phyloP scores from a whole-genome alignment of 2,797 vertebrate species.

The Staurois parvus region DNA sequence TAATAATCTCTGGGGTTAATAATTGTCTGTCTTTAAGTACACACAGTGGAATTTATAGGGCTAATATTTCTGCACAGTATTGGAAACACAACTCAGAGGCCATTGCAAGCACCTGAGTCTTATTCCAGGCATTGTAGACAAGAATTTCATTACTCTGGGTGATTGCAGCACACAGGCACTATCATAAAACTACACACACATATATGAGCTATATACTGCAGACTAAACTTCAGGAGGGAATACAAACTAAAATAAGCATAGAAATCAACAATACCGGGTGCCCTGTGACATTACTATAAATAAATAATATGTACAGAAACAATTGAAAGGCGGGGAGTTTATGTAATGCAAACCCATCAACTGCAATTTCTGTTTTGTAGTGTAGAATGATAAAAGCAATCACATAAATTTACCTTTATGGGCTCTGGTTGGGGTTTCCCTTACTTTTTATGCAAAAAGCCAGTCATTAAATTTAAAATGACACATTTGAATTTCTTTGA shows the following conservation, averaged over 20 bases:
- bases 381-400: background rate
- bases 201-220: constrained; percentile 10
- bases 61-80: constrained; percentile 53
- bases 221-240: constrained; percentile 17
- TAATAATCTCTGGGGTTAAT: constrained; percentile 57
- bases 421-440: background rate
- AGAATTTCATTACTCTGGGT: constrained; percentile 49
- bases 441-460: too few species aligned
- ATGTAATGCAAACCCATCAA: background rate
- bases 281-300: constrained; percentile 8
- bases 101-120: constrained; percentile 37
- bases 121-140: constrained; percentile 33
- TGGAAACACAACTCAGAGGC: constrained; percentile 58
- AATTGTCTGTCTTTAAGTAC: constrained; percentile 59
- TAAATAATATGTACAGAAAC: background rate
- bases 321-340: constrained; percentile 3
- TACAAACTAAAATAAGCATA: background rate
- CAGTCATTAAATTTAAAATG: too few species aligned
- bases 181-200: constrained; percentile 35
- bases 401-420: background rate
- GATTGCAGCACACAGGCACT: constrained; percentile 17
- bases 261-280: background rate
- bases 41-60: constrained; percentile 57
- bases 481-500: too few species aligned
- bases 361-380: constrained; percentile 12